Evolutionary conservation across 2,113 vertebrate species (phyloP).

Genomic region (Apteryx mantelli): DNA sequence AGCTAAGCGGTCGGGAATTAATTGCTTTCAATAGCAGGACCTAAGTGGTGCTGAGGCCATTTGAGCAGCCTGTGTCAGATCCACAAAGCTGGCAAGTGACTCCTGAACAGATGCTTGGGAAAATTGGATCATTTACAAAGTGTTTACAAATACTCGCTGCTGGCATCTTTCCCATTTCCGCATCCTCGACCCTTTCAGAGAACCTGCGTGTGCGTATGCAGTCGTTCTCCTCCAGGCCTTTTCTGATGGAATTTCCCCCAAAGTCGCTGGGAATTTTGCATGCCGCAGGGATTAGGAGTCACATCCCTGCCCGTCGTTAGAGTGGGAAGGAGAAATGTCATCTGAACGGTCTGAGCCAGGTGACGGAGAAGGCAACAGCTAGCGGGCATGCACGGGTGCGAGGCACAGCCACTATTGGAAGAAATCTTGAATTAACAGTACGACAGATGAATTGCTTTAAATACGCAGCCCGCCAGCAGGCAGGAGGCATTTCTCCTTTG

Average conservation of each 20-base stretch:
- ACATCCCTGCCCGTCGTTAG: background rate
- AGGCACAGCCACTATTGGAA: background rate
- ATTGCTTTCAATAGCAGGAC: background rate
- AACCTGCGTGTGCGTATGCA: background rate
- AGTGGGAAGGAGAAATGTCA: background rate
- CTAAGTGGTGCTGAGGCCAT: background rate
- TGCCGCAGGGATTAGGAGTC: background rate
- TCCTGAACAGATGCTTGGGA: constrained; percentile 54
- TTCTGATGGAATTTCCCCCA: background rate
- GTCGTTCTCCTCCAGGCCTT: background rate
- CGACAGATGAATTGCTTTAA: background rate
- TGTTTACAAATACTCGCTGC: constrained; percentile 56
- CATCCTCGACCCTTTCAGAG: constrained; percentile 38
- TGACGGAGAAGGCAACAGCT: rapidly evolving
- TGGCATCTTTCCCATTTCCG: constrained; percentile 36
- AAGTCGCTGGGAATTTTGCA: background rate
- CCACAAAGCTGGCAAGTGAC: constrained; percentile 48
- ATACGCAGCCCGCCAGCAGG: background rate
- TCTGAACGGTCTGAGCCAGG: background rate
- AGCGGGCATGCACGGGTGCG: background rate
- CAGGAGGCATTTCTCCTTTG: background rate
- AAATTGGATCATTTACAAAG: constrained; percentile 69
- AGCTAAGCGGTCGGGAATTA: background rate
- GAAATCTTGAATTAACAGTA: background rate
- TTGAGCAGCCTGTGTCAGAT: background rate